phyloP scores from a whole-genome alignment of 2,888 invertebrate species.

The Cephonodes hylas region DNA sequence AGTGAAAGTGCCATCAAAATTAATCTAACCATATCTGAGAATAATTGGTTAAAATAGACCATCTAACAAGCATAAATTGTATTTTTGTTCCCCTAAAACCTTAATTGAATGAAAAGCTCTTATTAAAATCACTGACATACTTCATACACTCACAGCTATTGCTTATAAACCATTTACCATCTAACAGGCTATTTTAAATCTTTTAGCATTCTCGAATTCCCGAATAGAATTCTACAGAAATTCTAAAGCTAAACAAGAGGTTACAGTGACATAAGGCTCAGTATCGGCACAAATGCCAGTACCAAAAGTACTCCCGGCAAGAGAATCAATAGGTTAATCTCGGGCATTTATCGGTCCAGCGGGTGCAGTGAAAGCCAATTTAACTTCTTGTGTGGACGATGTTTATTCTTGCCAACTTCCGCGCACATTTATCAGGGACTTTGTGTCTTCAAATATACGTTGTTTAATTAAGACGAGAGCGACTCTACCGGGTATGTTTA shows the following conservation, averaged over 20 bases:
- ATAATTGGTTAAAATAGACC: too few species aligned
- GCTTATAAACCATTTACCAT: too few species aligned
- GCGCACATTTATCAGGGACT: not conserved
- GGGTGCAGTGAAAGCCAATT: conserved; percentile 38
- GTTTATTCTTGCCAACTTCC: conserved; percentile 22
- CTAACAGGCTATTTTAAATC: not conserved
- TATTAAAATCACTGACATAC: too few species aligned
- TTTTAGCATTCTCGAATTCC: not conserved
- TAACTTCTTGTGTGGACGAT: conserved; percentile 23
- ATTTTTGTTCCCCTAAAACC: too few species aligned
- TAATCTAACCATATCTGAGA: too few species aligned
- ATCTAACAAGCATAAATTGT: too few species aligned
- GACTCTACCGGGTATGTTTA: not conserved
- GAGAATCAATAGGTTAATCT: conserved; percentile 38
- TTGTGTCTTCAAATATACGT: not conserved
- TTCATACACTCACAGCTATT: too few species aligned
- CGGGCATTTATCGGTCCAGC: conserved; percentile 35
- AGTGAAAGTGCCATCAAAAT: too few species aligned
- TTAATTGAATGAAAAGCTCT: too few species aligned
- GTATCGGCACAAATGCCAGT: not conserved
- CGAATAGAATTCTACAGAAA: not conserved
- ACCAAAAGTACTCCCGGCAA: not conserved
- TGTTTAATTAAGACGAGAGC: not conserved
- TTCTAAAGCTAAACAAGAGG: not conserved
- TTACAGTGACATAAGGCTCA: not conserved